Conservation (phyloP, 2,888 invertebrate genomes). For the Lordiphosa fenestrarum region DNA sequence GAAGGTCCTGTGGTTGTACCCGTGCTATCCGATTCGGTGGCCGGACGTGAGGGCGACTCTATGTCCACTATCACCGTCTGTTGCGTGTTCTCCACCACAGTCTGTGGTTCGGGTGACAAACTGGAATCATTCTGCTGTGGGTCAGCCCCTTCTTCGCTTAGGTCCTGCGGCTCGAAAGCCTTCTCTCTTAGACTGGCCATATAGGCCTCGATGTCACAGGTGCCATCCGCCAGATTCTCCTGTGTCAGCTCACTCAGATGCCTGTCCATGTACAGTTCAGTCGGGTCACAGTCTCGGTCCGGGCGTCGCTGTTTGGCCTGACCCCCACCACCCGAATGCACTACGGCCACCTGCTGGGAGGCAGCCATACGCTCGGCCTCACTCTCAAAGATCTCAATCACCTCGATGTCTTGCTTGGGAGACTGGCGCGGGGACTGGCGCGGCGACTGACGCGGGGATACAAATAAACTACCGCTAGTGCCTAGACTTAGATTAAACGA, state of each 20-base stretch:
- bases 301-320: slow-evolving; percentile 39
- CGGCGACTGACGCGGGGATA: slow-evolving; percentile 72
- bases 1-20: slow-evolving; percentile 77
- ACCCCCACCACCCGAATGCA: slow-evolving; percentile 66
- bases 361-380: slow-evolving; percentile 76
- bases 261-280: slow-evolving; percentile 78
- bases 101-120: slow-evolving; percentile 79
- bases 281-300: slow-evolving; percentile 47
- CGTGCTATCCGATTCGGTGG: slow-evolving; percentile 77
- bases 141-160: slow-evolving; percentile 62
- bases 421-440: slow-evolving; percentile 78
- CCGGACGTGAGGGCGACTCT: slow-evolving; percentile 75
- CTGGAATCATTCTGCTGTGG: slow-evolving; percentile 79
- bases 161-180: slow-evolving; percentile 76
- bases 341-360: slow-evolving; percentile 77
- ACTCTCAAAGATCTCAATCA: slow-evolving; percentile 79
- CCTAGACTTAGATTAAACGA: slow-evolving; percentile 78
- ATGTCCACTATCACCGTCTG: slow-evolving; percentile 77
- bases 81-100: slow-evolving; percentile 78
- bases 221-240: slow-evolving; percentile 77
- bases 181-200: slow-evolving; percentile 80
- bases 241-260: slow-evolving; percentile 80
- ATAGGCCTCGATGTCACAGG: slow-evolving; percentile 80
- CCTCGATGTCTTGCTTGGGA: slow-evolving; percentile 79
- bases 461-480: slow-evolving; percentile 77